A percentile compares a stretch with the other conserved stretches of the same genome.
These are phyloP conservation scores for Thera obeliscata DNA, from an alignment of 2,888 invertebrate genomes.

Conservation along the genomic window DNA sequence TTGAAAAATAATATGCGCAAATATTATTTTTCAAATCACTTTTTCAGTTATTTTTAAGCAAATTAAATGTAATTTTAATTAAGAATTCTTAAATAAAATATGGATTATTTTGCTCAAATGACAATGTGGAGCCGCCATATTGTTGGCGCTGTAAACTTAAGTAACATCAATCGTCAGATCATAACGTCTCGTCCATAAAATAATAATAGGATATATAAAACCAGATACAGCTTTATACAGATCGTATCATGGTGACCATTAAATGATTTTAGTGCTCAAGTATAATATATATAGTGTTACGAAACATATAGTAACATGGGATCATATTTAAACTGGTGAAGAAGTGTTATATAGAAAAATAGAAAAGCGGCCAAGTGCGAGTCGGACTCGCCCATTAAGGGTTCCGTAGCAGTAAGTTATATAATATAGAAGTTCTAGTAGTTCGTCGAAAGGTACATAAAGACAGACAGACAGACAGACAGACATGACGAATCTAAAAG, in stretches of 20 bases:
- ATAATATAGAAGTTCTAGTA: too few species aligned
- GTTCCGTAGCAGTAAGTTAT: too few species aligned
- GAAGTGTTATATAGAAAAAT: not conserved
- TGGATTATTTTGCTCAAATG: not conserved
- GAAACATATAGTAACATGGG: conserved; percentile 9
- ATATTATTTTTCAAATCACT: too few species aligned
- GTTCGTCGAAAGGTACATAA: too few species aligned
- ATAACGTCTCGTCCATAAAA: conserved; percentile 41
- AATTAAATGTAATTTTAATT: too few species aligned
- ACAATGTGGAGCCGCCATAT: conserved; percentile 3
- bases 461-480: too few species aligned
- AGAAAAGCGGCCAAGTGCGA: too few species aligned
- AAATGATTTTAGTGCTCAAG: conserved; percentile 34
- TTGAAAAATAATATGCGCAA: too few species aligned
- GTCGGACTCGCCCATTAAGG: too few species aligned
- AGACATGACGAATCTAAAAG: too few species aligned
- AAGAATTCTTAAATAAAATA: too few species aligned
- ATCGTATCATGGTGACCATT: conserved; percentile 44
- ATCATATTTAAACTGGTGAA: not conserved
- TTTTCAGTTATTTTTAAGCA: too few species aligned
- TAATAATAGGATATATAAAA: conserved; percentile 46
- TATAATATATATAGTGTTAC: conserved; percentile 13
- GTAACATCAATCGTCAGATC: conserved; percentile 15
- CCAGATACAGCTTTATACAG: conserved; percentile 36
- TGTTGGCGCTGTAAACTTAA: conserved; percentile 19